A percentile compares a stretch with the other conserved stretches of the same genome.
These are phyloP conservation scores for Sorex maritimensis DNA, from an alignment of 2,797 vertebrate genomes.

Conservation along the genomic window DNA sequence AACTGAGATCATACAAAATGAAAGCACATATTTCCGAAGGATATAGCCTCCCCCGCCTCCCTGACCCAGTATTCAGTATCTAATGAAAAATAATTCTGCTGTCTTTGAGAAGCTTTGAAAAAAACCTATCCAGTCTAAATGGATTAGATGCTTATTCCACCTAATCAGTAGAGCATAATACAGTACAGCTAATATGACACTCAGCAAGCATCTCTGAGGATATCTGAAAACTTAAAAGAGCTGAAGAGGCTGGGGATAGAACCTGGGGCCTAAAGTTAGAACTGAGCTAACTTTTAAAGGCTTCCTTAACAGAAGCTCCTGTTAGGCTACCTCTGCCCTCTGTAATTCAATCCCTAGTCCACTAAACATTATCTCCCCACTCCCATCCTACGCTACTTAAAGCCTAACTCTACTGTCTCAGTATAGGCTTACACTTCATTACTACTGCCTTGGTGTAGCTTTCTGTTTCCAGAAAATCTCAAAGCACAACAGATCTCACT, in stretches of 20 bases:
- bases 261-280: no score
- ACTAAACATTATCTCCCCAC: neutral
- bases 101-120: neutral
- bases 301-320: neutral
- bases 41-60: no score
- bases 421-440: neutral
- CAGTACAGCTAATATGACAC: neutral
- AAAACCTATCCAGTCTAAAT: no score
- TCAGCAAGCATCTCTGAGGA: neutral
- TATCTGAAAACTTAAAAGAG: neutral
- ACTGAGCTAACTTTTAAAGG: neutral
- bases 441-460: neutral
- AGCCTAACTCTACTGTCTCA: neutral
- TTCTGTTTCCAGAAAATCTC: neutral
- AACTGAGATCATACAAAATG: neutral
- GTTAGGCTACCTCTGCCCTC: neutral
- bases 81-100: neutral
- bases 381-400: neutral
- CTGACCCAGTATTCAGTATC: neutral
- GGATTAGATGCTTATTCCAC: no score
- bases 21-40: constrained; percentile 3
- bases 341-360: neutral
- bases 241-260: neutral
- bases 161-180: no score
- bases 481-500: neutral